phyloP scores from a whole-genome alignment of 2,797 vertebrate species.

The Coendou prehensilis region DNA sequence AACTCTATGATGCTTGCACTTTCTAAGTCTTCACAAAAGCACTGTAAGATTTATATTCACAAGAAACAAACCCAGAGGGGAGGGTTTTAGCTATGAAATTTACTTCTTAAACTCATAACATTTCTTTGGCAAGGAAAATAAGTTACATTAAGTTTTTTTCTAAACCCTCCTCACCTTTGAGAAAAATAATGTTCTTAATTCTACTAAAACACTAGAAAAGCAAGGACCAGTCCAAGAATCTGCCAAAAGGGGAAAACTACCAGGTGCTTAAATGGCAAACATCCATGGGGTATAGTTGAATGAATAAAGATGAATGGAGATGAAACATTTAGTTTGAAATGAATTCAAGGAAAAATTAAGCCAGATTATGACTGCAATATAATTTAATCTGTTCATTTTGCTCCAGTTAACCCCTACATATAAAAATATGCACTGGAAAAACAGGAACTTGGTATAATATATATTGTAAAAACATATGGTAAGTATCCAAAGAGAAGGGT shows the following conservation, averaged over 20 bases:
- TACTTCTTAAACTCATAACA: constrained; percentile 73
- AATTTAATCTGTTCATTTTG: constrained; percentile 81
- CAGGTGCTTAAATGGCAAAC: constrained; percentile 86
- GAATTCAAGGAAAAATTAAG: constrained; percentile 81
- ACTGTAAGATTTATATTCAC: constrained; percentile 74
- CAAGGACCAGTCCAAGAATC: constrained; percentile 80
- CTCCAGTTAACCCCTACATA: constrained; percentile 74
- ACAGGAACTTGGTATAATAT: constrained; percentile 75
- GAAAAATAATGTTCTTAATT: constrained; percentile 86
- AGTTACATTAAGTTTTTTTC: constrained; percentile 74
- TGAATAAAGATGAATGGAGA: constrained; percentile 81
- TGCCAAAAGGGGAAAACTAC: constrained; percentile 81
- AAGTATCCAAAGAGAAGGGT: constrained; percentile 68
- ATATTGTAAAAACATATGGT: constrained; percentile 77
- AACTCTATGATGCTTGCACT: neutral
- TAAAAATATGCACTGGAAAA: constrained; percentile 76
- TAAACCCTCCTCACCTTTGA: constrained; percentile 78
- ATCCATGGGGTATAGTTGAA: constrained; percentile 78
- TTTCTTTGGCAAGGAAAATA: constrained; percentile 82
- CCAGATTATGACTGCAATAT: constrained; percentile 78
- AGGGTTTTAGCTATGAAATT: constrained; percentile 67
- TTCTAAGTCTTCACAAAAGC: constrained; percentile 46
- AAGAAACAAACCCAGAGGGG: constrained; percentile 61
- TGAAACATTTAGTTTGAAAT: constrained; percentile 81
- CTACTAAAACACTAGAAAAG: constrained; percentile 85